Base-by-base conservation (phyloP, 1,140 invertebrate genomes). In the Druon quercuslanigerum region DNA sequence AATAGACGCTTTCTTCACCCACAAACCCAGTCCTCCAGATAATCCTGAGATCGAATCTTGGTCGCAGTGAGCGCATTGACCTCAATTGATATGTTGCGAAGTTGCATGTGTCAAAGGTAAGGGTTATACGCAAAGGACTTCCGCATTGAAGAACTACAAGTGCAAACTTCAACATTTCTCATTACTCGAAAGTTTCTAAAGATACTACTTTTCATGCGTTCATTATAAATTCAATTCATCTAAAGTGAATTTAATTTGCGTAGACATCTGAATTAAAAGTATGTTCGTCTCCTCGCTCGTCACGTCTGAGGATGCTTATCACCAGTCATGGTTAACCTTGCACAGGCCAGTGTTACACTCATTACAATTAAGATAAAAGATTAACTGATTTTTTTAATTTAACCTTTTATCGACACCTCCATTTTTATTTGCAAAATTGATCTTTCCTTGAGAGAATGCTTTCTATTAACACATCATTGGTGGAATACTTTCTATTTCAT, bases 111-210 rank as follows among this genome's bases (percentile, higher is more conserved):
- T 13, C 57, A 33, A 60, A 60, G 57, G 57, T 60, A 25, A 60
- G 20, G 57, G 57, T 60, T 60, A 56, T 56, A 33, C 57, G 57
- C 20, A 25, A 33, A 60, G 57, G 57, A 60, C 57, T 60, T 60
- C 57, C 57, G 57, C 57, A 14, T 60, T 60, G 14, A 33, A 60
- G 13, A 25, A 14, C 17, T 19, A 11, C 20, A 13, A 19, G 12
- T 33, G 3, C 5, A 33, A 25, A 12, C 13, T 33, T 33, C 33
- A 25, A 60, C 13, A 25, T 25, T 60, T 25, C 57, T 20, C 25
- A 17, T 17, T 56, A 9, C 20, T 60, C 40, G 6, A 19, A 13
- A 60, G 14, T 25, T 60, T 60, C 25, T 14, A 57, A 2, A n/a
- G 17, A 17, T 17, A 19, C n/a, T 56, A 40, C 9, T 33, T 20